Evolutionary conservation across 92 coral and sea anemone species (phyloP).

Genomic region (Scolanthus callimorphus): DNA sequence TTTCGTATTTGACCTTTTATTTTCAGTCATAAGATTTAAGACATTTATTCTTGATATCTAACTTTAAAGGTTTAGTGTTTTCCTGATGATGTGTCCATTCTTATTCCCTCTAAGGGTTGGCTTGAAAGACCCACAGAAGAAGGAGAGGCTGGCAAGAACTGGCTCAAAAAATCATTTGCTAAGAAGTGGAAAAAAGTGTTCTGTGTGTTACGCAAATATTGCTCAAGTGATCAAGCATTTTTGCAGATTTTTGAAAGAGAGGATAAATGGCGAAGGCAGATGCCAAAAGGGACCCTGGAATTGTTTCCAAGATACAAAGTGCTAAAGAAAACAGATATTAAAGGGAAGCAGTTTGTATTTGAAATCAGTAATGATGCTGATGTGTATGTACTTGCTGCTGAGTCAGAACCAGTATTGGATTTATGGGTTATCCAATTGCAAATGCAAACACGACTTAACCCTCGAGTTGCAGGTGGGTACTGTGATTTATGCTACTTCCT

Average conservation of each 20-base stretch:
- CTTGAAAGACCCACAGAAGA: slow-evolving; percentile 79
- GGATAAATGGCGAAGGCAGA: slow-evolving; percentile 86
- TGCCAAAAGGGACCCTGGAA: slow-evolving; percentile 84
- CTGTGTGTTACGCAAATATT: slow-evolving; percentile 75
- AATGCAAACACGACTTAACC: slow-evolving; percentile 87
- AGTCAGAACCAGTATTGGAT: slow-evolving; percentile 88
- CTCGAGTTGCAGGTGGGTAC: slow-evolving; percentile 72
- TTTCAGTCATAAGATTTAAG: too few relatives aligned
- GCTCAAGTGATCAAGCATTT: slow-evolving; percentile 82
- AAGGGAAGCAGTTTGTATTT: slow-evolving; percentile 74
- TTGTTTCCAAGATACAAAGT: slow-evolving; percentile 88
- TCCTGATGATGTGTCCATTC: too few relatives aligned
- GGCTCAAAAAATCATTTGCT: slow-evolving; percentile 81
- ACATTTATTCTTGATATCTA: too few relatives aligned
- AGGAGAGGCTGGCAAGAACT: slow-evolving; percentile 65
- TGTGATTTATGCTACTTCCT: background rate
- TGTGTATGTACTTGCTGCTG: slow-evolving; percentile 70
- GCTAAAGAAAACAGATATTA: slow-evolving; percentile 66
- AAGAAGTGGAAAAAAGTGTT: slow-evolving; percentile 91
- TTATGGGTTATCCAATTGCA: slow-evolving; percentile 95
- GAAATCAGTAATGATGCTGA: slow-evolving; percentile 89
- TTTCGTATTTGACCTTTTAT: too few relatives aligned
- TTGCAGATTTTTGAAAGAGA: slow-evolving; percentile 96
- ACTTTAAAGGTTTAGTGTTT: too few relatives aligned
- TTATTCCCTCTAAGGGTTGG: slow-evolving; percentile 67